phyloP scores from a whole-genome alignment of 1,140 invertebrate genomes.

The Calliphora vicina region DNA sequence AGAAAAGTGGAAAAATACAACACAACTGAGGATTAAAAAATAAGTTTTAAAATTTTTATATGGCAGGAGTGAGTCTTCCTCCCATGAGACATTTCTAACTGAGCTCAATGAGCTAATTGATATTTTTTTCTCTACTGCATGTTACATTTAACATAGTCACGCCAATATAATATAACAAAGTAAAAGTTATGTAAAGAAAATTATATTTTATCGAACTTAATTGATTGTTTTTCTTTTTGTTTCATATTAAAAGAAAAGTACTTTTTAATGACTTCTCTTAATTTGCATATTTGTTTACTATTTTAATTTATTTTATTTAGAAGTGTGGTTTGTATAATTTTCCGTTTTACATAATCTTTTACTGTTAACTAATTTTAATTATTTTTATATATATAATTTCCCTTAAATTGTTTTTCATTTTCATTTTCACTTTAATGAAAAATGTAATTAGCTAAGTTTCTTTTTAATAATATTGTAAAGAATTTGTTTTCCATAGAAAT shows the following conservation, averaged over 20 bases:
- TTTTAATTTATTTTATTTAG: neutral
- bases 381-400: neutral
- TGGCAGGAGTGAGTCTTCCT: too few species aligned
- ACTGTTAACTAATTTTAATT: neutral
- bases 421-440: constrained; percentile 2
- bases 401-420: neutral
- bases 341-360: neutral
- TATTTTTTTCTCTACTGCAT: neutral
- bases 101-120: too few species aligned
- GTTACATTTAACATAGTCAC: neutral
- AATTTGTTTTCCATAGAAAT: neutral
- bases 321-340: neutral
- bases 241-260: neutral
- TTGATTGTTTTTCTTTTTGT: neutral
- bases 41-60: too few species aligned
- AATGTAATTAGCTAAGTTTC: constrained; percentile 2
- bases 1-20: too few species aligned
- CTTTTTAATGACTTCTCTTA: neutral
- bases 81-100: too few species aligned
- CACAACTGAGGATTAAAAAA: too few species aligned
- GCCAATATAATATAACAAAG: neutral
- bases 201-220: neutral
- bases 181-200: neutral
- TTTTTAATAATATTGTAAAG: neutral
- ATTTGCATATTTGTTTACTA: neutral